Evolutionary conservation across 2,113 vertebrate species (phyloP), one percentile per base, ranked within the genome.

Genomic region (Sturnus vulgaris): DNA sequence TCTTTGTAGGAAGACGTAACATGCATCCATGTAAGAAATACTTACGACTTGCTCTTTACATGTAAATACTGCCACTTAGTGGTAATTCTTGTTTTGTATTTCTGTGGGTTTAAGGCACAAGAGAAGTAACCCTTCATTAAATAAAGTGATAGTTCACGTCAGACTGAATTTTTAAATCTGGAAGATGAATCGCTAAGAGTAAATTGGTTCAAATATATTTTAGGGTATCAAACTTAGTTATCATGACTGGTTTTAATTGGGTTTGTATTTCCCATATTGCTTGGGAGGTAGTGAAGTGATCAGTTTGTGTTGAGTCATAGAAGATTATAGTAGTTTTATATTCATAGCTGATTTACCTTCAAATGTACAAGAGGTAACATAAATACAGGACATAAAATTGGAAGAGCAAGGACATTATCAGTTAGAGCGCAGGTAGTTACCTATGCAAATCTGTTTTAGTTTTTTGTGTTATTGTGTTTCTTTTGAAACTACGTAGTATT

Each of bases 41-140:
- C 40, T 42, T 42, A 42, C 14, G 15, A 42, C 40, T 42, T 40
- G 40, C 40, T 40, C 40, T 40, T 42, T 15, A 42, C 40, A 42
- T 42, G 90, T 73, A 70, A 55, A 82, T 86, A 61, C 90, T 96
- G 96, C 95, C 96, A 88, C 95, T 77, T 90, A 94, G 95, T 96
- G 96, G 94, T 80, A 88, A 42, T 82, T 91, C 47, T 69, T 85
- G 31, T 57, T 76, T 76, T 77, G 8, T 11, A 23, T 66, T 90
- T 83, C 56, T 66, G 22, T 84, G 46, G 2, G 21, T 78, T 71
- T 89, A 52, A 91, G 28, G 31, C 46, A 33, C 50, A 39, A 8
- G 46, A 82, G 52, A 81, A 82, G 24, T 80, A 76, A 50, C 19
- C 4, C 3, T 70, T 68, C 9, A 1, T 53, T 57, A 69, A 44